Evolutionary conservation across 1,140 invertebrate genomes (phyloP).

Genomic region (Drosophila parvula): DNA sequence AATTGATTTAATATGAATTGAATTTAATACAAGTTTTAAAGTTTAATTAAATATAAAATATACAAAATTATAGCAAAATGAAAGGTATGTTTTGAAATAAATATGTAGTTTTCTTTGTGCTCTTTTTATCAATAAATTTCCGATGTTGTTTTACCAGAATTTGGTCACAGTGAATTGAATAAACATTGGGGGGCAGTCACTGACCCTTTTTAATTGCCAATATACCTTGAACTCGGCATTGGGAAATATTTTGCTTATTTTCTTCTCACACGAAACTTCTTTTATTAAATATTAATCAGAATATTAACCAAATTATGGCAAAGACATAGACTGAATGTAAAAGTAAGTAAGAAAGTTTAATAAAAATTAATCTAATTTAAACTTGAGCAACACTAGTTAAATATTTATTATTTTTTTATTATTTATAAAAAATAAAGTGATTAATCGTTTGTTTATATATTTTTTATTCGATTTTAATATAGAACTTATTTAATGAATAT

Average conservation of each 20-base stretch:
- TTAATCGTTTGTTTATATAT: neutral
- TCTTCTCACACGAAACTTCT: conserved; percentile 1
- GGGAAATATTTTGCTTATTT: conserved; percentile 16
- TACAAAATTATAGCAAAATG: neutral
- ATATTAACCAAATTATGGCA: neutral
- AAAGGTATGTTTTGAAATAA: fast-evolving
- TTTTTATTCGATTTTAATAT: neutral
- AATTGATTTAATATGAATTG: neutral
- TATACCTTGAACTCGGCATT: conserved; percentile 19
- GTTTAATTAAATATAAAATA: neutral
- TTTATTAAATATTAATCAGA: conserved; percentile 1
- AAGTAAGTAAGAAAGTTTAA: too few species aligned
- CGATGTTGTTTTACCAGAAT: neutral
- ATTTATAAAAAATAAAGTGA: too few species aligned
- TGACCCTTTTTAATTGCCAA: conserved; percentile 20
- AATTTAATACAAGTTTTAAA: neutral
- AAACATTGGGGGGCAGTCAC: conserved; percentile 14
- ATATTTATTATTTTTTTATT: neutral
- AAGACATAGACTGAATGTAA: neutral
- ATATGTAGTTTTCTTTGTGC: neutral
- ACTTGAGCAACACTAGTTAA: too few species aligned
- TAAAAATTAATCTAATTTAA: neutral
- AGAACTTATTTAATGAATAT: neutral
- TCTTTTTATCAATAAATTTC: neutral
- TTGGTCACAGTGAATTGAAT: neutral